Base-by-base conservation (phyloP, 2,888 invertebrate genomes). In the Tetanocera ferruginea region DNA sequence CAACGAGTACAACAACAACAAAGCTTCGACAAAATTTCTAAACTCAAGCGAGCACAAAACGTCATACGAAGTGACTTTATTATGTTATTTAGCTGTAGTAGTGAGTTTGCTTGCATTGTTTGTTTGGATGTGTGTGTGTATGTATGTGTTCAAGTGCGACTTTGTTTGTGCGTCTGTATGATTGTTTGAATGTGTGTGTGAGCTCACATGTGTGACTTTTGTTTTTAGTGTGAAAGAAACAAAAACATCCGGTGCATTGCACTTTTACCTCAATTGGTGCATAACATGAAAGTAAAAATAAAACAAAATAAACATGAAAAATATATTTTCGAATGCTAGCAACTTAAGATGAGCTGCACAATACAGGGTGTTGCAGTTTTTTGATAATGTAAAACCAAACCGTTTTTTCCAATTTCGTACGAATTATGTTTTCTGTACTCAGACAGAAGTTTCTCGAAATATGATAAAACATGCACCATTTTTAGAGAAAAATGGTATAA, bases 181-280 rank as follows among this genome's bases (percentile, higher is more conserved):
- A n/a, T 17, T 34, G 23, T 66, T 28, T 51, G 17, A 28, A n/a
- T 70, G 70, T 19, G 17, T 34, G 14, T 70, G 52, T 70, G 70
- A 51, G 28, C 23, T 51, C 17, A 14, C 6, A 52, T 28, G 51
- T 11, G 34, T 17, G 11, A 8, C 28, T 52, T 34, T 14, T 60
- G 72, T 17, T 23, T n/a, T 37, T 23, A 72, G 66, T 74, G 64
- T 66, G 64, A 52, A 34, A 19, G 51, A 74, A 51, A 66, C 74
- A 74, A 74, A 74, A 74, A 66, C 74, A 74, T 66, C 66, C 66
- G 74, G 74, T 74, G 52, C 66, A 74, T 34, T 74, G 74, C 74
- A 66, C 74, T 66, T 52, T 31, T 43, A 34, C 71, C 11, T 52
- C 71, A 57, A 55, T 71, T 55, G 52, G 55, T 43, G 51, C 37